Evolutionary conservation across 1,140 invertebrate species (phyloP), one percentile per base, ranked within the genome.

Genomic region (Euwallacea similis): DNA sequence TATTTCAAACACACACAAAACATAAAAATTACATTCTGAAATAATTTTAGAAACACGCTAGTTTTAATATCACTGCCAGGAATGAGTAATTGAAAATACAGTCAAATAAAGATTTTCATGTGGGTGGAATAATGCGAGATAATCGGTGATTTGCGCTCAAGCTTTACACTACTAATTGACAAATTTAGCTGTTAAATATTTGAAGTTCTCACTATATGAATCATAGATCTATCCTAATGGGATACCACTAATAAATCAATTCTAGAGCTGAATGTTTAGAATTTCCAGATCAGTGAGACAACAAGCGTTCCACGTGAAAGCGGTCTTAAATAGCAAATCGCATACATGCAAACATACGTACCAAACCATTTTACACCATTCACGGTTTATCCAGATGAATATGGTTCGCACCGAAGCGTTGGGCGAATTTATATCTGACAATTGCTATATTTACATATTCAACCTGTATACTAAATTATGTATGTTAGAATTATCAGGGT

Each of bases 261-360:
- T 69, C 53, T 21, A 47, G 59, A 58, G 21, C 58, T 69, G 56
- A 69, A 69, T 69, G 59, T 69, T 69, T 62, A 62, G 67, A 69
- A 69, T 69, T 69, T 62, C 67, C 67, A 62, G 46, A 62, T 69
- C 59, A 62, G 47, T 69, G 59, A 61, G 59, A 69, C 59, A 62
- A 62, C 67, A 42, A 62, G 21, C 21, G 21, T 33, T 33, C 21
- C 21, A 33, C 21, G 21, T 33, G 21, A 33, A 53, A 62, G 58
- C 67, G 59, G 67, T 61, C 67, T 69, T 62, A 62, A 69, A 69
- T 69, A 69, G 58, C 21, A 33, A 33, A 33, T 33, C 56, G 66
- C 66, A 68, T 68, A 68, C 66, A 68, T 58, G 55, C 66, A 68
- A 68, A 68, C 66, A 68, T 68, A 68, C 66, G 56, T 68, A 67